phyloP scores from a whole-genome alignment of 2,888 invertebrate genomes.

The Galeruca laticollis region DNA sequence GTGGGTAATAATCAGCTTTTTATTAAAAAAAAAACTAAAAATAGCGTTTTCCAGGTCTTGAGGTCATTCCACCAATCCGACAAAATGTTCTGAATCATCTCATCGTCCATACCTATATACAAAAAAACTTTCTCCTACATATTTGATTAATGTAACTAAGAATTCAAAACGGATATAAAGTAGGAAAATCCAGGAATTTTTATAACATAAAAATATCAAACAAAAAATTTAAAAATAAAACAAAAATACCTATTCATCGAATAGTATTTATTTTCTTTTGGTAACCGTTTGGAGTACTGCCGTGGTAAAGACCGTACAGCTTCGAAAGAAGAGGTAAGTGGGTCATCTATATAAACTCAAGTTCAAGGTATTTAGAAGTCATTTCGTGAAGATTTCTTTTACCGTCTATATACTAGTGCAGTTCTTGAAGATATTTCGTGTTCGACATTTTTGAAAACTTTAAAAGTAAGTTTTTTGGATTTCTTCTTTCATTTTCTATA shows the following conservation, averaged over 20 bases:
- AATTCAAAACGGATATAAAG: slow-evolving; percentile 1
- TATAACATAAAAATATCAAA: neutral
- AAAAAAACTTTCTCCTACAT: slow-evolving; percentile 26
- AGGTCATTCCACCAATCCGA: slow-evolving; percentile 24
- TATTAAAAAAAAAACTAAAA: neutral
- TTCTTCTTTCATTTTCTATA: neutral
- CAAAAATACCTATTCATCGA: neutral
- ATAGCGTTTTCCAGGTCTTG: slow-evolving; percentile 25
- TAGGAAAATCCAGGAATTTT: slow-evolving; percentile 14
- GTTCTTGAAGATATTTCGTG: slow-evolving; percentile 43
- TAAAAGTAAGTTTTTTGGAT: slow-evolving; percentile 36
- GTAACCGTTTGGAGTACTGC: slow-evolving; percentile 10
- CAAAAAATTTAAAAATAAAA: neutral
- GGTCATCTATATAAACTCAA: slow-evolving; percentile 87
- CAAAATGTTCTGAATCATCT: slow-evolving; percentile 28
- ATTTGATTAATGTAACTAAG: slow-evolving; percentile 2
- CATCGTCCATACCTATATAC: slow-evolving; percentile 2
- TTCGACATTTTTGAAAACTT: slow-evolving; percentile 35
- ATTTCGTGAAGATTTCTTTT: slow-evolving; percentile 63
- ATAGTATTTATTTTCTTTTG: slow-evolving; percentile 13
- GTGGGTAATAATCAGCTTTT: neutral
- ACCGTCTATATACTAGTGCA: slow-evolving; percentile 47
- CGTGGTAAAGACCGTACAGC: slow-evolving; percentile 17
- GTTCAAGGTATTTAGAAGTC: slow-evolving; percentile 80
- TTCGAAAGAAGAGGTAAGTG: slow-evolving; percentile 69